These are phyloP conservation scores for Lutraria rhynchaena DNA, from an alignment of 1,140 invertebrate species.

Conservation along the genomic window DNA sequence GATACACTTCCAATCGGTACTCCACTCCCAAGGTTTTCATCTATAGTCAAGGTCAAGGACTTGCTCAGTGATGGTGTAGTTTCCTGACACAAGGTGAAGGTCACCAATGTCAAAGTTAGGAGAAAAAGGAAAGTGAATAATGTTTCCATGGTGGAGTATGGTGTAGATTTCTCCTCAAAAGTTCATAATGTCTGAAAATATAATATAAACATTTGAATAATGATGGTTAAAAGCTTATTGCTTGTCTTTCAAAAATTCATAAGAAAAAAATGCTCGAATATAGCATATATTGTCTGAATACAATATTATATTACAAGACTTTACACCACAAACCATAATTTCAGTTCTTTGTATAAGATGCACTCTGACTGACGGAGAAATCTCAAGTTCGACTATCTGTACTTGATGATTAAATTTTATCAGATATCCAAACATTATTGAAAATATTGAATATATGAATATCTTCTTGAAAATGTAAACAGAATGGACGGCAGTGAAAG, in stretches of 20 bases:
- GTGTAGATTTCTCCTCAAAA: background rate
- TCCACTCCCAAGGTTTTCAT: slow-evolving; percentile 2
- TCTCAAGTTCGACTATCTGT: background rate
- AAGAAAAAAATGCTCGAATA: no score
- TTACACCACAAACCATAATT: no score
- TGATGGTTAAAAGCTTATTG: no score
- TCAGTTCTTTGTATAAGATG: no score
- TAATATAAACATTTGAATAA: no score
- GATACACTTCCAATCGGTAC: slow-evolving; percentile 18
- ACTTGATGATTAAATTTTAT: slow-evolving; percentile 40
- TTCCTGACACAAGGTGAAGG: slow-evolving; percentile 18
- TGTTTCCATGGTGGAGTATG: slow-evolving; percentile 37
- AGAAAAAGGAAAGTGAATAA: background rate
- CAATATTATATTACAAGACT: no score
- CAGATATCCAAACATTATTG: slow-evolving; percentile 19
- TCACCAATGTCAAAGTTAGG: slow-evolving; percentile 15
- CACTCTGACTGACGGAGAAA: background rate
- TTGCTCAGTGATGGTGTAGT: background rate
- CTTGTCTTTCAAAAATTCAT: no score
- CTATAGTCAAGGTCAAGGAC: slow-evolving; percentile 23
- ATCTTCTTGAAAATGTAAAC: background rate
- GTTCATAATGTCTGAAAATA: slow-evolving; percentile 33
- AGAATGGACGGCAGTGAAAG: background rate
- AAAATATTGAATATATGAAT: slow-evolving; percentile 1
- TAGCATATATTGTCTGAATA: no score